These are phyloP conservation scores for Coenonympha arcania DNA, from an alignment of 2,888 invertebrate genomes.

Conservation along the genomic window DNA sequence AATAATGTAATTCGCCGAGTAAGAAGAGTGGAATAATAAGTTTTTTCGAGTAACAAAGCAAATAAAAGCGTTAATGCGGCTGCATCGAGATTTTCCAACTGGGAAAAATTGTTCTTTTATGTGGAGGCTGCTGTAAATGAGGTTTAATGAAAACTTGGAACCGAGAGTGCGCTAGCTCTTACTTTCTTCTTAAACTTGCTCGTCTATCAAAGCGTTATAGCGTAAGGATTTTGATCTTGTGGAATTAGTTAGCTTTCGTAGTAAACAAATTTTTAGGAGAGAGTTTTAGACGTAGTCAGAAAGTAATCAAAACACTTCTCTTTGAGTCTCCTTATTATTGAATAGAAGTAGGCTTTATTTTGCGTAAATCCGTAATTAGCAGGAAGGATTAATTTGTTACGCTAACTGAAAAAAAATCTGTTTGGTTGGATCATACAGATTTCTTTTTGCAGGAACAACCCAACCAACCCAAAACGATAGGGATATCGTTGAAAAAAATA, in stretches of 20 bases:
- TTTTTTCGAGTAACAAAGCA: slow-evolving; percentile 64
- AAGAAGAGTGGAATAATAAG: slow-evolving; percentile 67
- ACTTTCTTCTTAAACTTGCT: slow-evolving; percentile 25
- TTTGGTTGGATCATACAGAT: too few relatives aligned
- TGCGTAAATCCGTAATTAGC: too few relatives aligned
- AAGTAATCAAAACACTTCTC: too few relatives aligned
- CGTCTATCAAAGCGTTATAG: slow-evolving; percentile 23
- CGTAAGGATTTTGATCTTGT: background rate
- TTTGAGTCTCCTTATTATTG: too few relatives aligned
- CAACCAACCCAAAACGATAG: too few relatives aligned
- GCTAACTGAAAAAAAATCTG: too few relatives aligned
- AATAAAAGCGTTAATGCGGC: slow-evolving; percentile 69
- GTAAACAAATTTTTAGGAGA: background rate
- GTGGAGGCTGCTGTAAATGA: slow-evolving; percentile 57
- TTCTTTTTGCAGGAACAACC: too few relatives aligned
- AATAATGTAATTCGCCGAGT: slow-evolving; percentile 63
- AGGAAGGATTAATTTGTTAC: too few relatives aligned
- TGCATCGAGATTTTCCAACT: slow-evolving; percentile 68
- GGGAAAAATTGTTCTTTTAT: slow-evolving; percentile 68
- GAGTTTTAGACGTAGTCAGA: background rate
- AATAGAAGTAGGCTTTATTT: too few relatives aligned
- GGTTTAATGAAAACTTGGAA: slow-evolving; percentile 68
- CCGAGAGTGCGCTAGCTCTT: slow-evolving; percentile 28
- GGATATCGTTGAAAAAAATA: too few relatives aligned
- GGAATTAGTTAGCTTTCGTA: background rate